A percentile compares a stretch with the other conserved stretches of the same genome.
These are phyloP conservation scores for Drosophila simulans DNA, from an alignment of 1,140 invertebrate genomes.

Conservation along the genomic window DNA sequence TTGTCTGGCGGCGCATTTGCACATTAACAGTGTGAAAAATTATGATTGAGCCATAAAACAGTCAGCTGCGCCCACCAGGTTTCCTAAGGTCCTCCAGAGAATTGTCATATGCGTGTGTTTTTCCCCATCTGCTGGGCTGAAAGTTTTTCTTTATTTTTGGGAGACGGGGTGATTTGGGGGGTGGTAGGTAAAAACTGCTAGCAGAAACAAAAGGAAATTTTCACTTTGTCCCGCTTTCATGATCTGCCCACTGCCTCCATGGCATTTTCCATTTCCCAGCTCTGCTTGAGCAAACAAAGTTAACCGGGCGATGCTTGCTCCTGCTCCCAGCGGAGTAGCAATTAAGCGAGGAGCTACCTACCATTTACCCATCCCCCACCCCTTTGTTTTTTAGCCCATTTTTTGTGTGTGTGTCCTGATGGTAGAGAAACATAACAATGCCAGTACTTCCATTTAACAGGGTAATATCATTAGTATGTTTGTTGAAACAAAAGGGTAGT, in stretches of 20 bases:
- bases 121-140: slow-evolving; percentile 2
- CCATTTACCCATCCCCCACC: slow-evolving; percentile 9
- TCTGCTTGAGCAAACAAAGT: slow-evolving; percentile 41
- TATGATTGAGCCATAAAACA: slow-evolving; percentile 83
- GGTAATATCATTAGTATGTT: not conserved
- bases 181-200: not conserved
- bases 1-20: slow-evolving; percentile 60
- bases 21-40: slow-evolving; percentile 83
- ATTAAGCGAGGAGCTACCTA: slow-evolving; percentile 30
- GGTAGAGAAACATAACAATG: slow-evolving; percentile 2
- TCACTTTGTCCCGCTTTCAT: slow-evolving; percentile 57
- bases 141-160: slow-evolving; percentile 20
- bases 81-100: slow-evolving; percentile 31
- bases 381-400: slow-evolving; percentile 4
- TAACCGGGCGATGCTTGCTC: slow-evolving; percentile 22
- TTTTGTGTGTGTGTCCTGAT: not conserved
- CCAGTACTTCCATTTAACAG: not conserved
- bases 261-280: slow-evolving; percentile 23
- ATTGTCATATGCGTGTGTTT: slow-evolving; percentile 43
- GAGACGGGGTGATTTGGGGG: not conserved
- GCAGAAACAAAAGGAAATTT: slow-evolving; percentile 60
- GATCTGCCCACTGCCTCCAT: not conserved
- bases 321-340: slow-evolving; percentile 23
- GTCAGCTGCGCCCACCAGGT: slow-evolving; percentile 66
- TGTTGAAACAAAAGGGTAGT: not conserved